A percentile compares a stretch with the other conserved stretches of the same genome.
phyloP scores from a whole-genome alignment of 1,140 invertebrate species.

The Hesperophylax magnus region DNA sequence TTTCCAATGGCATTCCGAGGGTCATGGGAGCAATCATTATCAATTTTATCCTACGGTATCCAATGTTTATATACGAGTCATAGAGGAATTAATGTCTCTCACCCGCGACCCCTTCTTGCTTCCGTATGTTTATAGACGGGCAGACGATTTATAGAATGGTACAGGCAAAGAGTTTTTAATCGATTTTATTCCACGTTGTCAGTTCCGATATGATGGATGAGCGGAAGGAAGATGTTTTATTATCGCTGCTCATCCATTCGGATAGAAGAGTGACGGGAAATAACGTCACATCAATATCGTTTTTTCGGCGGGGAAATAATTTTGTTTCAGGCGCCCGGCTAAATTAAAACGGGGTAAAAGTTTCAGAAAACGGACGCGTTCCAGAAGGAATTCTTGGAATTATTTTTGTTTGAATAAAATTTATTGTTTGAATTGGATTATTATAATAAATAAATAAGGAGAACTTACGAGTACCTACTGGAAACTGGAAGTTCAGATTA shows the following conservation, averaged over 20 bases:
- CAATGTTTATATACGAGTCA: too few species aligned
- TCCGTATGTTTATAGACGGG: too few species aligned
- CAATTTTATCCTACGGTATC: too few species aligned
- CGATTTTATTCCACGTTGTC: constrained; percentile 12
- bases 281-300: not conserved
- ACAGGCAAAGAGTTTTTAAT: constrained; percentile 4
- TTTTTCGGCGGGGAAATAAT: not conserved
- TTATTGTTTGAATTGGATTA: not conserved
- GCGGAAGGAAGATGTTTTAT: not conserved
- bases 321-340: not conserved
- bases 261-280: not conserved
- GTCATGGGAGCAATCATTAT: too few species aligned
- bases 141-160: too few species aligned
- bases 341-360: not conserved
- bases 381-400: not conserved
- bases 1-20: too few species aligned
- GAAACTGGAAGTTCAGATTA: not conserved
- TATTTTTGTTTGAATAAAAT: not conserved
- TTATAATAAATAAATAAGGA: not conserved
- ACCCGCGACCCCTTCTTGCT: too few species aligned
- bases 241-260: not conserved
- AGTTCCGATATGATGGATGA: constrained; percentile 17
- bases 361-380: not conserved
- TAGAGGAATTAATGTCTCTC: too few species aligned
- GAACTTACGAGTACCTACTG: not conserved